phyloP scores from a whole-genome alignment of 2,113 vertebrate genomes.

The Xiphorhynchus elegans region DNA sequence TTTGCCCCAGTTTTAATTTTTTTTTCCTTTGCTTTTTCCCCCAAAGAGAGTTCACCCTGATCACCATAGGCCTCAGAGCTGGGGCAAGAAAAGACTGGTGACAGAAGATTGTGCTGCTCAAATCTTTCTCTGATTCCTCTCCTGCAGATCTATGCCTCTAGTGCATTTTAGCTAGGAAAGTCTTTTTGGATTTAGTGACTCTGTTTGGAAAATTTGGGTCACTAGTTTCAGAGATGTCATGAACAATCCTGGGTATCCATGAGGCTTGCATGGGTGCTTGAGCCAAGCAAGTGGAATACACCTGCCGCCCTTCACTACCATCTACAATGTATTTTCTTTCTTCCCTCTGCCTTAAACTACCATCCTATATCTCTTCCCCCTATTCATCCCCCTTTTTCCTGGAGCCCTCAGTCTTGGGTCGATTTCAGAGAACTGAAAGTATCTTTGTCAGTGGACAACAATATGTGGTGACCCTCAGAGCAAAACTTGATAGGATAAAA shows the following conservation, averaged over 20 bases:
- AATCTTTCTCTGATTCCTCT: background rate
- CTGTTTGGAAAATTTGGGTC: background rate
- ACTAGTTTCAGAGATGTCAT: background rate
- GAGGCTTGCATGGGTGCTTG: background rate
- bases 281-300: background rate
- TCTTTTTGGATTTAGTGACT: background rate
- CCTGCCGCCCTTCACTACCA: background rate
- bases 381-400: background rate
- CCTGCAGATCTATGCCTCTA: background rate
- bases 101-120: background rate
- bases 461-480: accelerated
- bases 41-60: background rate
- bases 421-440: background rate
- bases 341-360: background rate
- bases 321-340: background rate
- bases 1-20: too few species aligned
- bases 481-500: background rate
- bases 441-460: accelerated
- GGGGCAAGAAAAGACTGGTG: background rate
- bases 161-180: background rate
- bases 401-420: background rate
- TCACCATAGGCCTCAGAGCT: background rate
- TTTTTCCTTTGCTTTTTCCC: too few species aligned
- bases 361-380: background rate
- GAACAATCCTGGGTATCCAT: background rate